These are phyloP conservation scores for Malurus leucopterus DNA, from an alignment of 2,797 vertebrate species.

Conservation along the genomic window DNA sequence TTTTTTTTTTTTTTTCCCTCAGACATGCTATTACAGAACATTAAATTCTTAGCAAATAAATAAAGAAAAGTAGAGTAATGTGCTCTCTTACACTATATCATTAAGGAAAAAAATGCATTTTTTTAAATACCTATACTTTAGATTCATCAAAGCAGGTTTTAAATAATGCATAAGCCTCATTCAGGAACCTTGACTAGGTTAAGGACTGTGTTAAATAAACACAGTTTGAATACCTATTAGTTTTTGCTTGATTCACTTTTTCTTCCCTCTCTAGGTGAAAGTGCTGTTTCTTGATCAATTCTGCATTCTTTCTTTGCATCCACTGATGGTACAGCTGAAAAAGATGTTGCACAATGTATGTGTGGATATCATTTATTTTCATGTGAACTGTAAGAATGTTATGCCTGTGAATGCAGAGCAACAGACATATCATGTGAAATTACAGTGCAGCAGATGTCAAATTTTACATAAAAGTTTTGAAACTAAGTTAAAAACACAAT, in stretches of 20 bases:
- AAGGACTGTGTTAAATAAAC: background rate
- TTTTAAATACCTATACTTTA: background rate
- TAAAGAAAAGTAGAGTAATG: background rate
- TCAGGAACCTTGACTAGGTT: background rate
- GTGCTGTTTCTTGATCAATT: background rate
- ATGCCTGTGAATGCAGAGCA: background rate
- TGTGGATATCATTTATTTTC: background rate
- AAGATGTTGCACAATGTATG: background rate
- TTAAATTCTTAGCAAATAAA: background rate
- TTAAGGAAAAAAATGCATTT: background rate
- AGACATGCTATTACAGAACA: background rate
- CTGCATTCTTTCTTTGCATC: background rate
- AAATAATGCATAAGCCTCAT: background rate
- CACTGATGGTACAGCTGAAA: background rate
- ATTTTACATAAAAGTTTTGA: background rate
- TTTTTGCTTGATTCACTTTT: background rate
- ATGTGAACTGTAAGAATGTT: background rate
- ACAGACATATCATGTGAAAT: background rate
- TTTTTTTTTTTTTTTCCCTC: background rate
- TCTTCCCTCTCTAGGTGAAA: background rate
- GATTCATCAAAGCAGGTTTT: background rate
- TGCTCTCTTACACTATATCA: rapidly evolving
- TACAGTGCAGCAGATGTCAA: background rate
- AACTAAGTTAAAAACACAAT: background rate
- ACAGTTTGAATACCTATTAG: background rate